Evolutionary conservation across 2,797 vertebrate genomes (phyloP), one percentile per base, ranked within the genome.

Genomic region (Microchirus variegatus): DNA sequence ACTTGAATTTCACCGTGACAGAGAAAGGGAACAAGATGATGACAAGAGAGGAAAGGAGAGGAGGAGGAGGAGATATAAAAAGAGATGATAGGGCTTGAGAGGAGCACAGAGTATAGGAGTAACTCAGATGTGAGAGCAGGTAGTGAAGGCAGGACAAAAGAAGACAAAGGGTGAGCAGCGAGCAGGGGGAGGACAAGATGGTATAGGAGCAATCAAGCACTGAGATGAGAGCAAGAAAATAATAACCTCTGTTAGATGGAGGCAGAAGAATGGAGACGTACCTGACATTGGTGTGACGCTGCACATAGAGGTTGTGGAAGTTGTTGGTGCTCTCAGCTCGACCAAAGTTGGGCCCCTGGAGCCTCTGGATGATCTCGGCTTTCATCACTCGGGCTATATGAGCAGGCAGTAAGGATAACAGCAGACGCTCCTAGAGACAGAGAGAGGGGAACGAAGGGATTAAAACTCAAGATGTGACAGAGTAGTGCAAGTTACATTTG

Each of bases 221-320:
- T 13, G 19, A 44, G 26, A 66, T 35, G 65, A 56, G 66, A 76
- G 67, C 65, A n/a, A 46, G 55, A 54, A 70, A 57, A 67, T 62
- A 67, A 70, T 65, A 58, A 59, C 52, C 59, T 61, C 48, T 45
- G 63, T 58, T 31, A 61, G 15, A 14, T 26, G 49, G 43, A 43
- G 43, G 54, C 12, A 15, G 31, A 50, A 46, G 12, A 38, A 40
- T 63, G 45, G 37, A 56, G 56, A 16, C 9, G 53, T 10, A 97
- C 97, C 97, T 99, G 83, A 98, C 97, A 5, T 98, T 98, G 84
- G 95, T 99, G 93, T 99, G 97, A n/a, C 97, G 92, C 81, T 98
- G 97, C 79, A 99, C 97, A 0, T 99, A 99, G 18, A 99, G 94
- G 84, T 98, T 99, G 88, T 99, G 97, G 70, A 99, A 99, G 89